Evolutionary conservation across 1,140 invertebrate species (phyloP).

Genomic region (Drosophila pseudoobscura): DNA sequence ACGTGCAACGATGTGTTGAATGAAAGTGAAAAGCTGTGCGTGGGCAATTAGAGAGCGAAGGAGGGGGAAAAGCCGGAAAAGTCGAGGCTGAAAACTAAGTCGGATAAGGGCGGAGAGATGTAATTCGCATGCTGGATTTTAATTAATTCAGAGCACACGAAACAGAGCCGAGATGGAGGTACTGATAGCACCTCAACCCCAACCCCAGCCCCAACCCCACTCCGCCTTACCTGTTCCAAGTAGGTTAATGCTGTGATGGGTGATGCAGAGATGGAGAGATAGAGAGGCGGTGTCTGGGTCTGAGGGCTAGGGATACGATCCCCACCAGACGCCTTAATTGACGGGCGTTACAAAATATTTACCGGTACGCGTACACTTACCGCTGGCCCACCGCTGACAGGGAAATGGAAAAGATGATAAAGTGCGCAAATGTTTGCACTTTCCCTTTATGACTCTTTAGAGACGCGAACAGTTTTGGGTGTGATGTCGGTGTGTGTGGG

Average conservation of each 20-base stretch:
- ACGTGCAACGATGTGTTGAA: conserved; percentile 67
- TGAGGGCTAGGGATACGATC: neutral
- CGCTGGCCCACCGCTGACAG: neutral
- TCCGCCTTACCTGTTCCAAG: conserved; percentile 24
- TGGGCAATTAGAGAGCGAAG: conserved; percentile 73
- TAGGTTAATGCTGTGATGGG: conserved; percentile 65
- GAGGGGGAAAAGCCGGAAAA: neutral
- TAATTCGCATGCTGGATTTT: conserved; percentile 79
- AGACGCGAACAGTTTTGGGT: conserved; percentile 55
- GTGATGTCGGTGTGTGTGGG: conserved; percentile 20
- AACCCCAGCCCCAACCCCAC: no score
- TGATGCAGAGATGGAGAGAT: neutral
- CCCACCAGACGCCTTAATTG: conserved; percentile 66
- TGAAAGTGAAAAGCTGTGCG: conserved; percentile 79
- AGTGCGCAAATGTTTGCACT: conserved; percentile 80
- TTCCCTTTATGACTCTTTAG: conserved; percentile 77
- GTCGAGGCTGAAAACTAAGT: conserved; percentile 29
- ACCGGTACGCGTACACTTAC: conserved; percentile 52
- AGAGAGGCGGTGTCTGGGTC: neutral
- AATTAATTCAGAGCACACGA: conserved; percentile 69
- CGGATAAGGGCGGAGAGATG: conserved; percentile 48
- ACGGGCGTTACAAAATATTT: conserved; percentile 79
- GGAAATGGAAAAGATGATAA: conserved; percentile 78
- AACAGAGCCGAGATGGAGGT: conserved; percentile 14
- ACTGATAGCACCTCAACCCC: conserved; percentile 16